Percentiles rank a stretch among this genome's conserved stretches.
These are phyloP conservation scores for Teleopsis dalmanni DNA, from an alignment of 1,140 invertebrate species.

Conservation along the genomic window DNA sequence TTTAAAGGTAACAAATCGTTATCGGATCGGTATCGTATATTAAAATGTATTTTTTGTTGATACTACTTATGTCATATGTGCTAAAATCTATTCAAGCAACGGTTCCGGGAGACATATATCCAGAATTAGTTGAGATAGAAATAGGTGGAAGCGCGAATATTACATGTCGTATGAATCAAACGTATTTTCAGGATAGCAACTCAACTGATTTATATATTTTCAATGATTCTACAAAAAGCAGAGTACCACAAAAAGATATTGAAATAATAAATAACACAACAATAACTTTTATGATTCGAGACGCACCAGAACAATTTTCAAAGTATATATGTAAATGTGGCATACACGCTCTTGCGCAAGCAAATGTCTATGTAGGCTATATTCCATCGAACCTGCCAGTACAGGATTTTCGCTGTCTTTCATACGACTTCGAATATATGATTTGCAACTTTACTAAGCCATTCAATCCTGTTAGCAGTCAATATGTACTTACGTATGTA, in stretches of 20 bases:
- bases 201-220: constrained; percentile 8
- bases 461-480: constrained; percentile 9
- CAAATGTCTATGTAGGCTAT: constrained; percentile 10
- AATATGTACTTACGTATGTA: constrained; percentile 12
- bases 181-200: constrained; percentile 1
- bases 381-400: not conserved
- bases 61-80: no score
- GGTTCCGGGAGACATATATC: constrained; percentile 9
- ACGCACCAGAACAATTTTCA: constrained; percentile 5
- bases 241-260: constrained; percentile 3
- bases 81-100: no score
- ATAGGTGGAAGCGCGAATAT: constrained; percentile 10
- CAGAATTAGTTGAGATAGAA: constrained; percentile 2
- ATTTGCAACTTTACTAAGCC: constrained; percentile 15
- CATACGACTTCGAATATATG: constrained; percentile 16
- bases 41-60: no score
- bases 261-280: not conserved
- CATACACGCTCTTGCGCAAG: constrained; percentile 6
- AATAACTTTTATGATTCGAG: constrained; percentile 10
- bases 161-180: constrained; percentile 11
- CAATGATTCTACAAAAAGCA: not conserved
- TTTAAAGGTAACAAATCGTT: no score
- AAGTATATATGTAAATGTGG: constrained; percentile 8
- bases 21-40: no score
- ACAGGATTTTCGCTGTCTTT: constrained; percentile 5